A percentile compares a stretch with the other conserved stretches of the same genome.
Conservation (phyloP, 2,113 vertebrate species). For the Dunckerocampus dactyliophorus region DNA sequence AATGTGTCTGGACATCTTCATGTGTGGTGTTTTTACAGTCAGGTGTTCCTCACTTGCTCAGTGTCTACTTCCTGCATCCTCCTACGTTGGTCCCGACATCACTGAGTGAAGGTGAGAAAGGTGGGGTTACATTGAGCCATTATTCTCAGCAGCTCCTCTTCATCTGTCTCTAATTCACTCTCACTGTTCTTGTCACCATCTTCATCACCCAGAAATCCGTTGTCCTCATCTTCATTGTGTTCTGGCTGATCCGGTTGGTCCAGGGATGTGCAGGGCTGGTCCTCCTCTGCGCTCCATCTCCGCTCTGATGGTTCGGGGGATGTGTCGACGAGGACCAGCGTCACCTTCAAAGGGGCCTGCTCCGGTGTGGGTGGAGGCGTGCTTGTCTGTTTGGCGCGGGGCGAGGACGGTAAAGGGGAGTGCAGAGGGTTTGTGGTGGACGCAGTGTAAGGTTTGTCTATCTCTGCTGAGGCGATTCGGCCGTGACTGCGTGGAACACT, state of each 20-base stretch:
- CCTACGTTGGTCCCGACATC: slow-evolving; percentile 1
- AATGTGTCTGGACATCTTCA: background rate
- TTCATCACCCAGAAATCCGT: slow-evolving; percentile 38
- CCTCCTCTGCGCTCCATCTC: slow-evolving; percentile 12
- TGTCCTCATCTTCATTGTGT: background rate
- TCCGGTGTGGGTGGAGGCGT: slow-evolving; percentile 39
- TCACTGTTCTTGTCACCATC: slow-evolving; percentile 42
- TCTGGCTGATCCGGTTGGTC: slow-evolving; percentile 21
- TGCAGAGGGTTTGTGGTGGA: slow-evolving; percentile 28
- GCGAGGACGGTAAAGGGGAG: slow-evolving; percentile 25
- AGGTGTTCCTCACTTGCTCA: slow-evolving; percentile 6
- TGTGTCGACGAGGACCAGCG: slow-evolving; percentile 27
- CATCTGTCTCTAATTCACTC: slow-evolving; percentile 45
- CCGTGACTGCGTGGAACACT: slow-evolving; percentile 21
- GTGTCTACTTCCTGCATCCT: background rate
- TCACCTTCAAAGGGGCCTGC: slow-evolving; percentile 32
- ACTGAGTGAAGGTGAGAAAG: slow-evolving; percentile 55
- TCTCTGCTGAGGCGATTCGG: slow-evolving; percentile 38
- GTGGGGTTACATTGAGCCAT: slow-evolving; percentile 51
- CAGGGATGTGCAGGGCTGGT: slow-evolving; percentile 45
- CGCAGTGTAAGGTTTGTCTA: slow-evolving; percentile 38
- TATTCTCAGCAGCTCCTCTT: slow-evolving; percentile 58
- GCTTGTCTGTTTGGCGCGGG: slow-evolving; percentile 5
- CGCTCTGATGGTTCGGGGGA: slow-evolving; percentile 3
- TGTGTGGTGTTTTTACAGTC: background rate